These are phyloP conservation scores for Verasper variegatus DNA, from an alignment of 2,113 vertebrate species.

Conservation along the genomic window DNA sequence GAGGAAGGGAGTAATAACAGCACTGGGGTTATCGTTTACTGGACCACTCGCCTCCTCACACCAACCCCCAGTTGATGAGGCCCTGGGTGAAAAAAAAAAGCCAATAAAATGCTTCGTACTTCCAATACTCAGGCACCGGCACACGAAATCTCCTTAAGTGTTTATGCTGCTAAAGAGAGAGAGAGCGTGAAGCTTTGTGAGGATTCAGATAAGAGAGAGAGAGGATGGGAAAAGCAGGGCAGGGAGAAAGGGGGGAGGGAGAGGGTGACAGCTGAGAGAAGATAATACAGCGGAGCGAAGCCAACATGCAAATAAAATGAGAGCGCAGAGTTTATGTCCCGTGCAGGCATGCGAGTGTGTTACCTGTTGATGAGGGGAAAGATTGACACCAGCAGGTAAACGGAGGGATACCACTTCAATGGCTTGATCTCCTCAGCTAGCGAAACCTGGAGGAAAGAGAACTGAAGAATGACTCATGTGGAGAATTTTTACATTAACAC, in stretches of 20 bases:
- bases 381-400: slow-evolving; percentile 84
- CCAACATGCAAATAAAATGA: slow-evolving; percentile 62
- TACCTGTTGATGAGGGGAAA: slow-evolving; percentile 89
- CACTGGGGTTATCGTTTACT: slow-evolving; percentile 72
- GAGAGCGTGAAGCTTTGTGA: slow-evolving; percentile 41
- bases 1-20: slow-evolving; percentile 64
- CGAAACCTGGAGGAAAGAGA: slow-evolving; percentile 77
- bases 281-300: slow-evolving; percentile 25
- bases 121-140: slow-evolving; percentile 33
- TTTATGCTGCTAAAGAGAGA: slow-evolving; percentile 33
- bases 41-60: slow-evolving; percentile 66
- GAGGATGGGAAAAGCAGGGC: slow-evolving; percentile 15
- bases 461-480: slow-evolving; percentile 15
- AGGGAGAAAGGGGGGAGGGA: neutral
- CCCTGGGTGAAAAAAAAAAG: slow-evolving; percentile 64
- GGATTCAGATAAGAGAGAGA: slow-evolving; percentile 65
- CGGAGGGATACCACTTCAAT: slow-evolving; percentile 84
- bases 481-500: slow-evolving; percentile 22
- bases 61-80: slow-evolving; percentile 56
- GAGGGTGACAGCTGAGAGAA: slow-evolving; percentile 7
- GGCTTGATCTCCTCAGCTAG: slow-evolving; percentile 83
- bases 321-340: slow-evolving; percentile 15
- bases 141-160: slow-evolving; percentile 24
- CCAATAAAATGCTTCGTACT: slow-evolving; percentile 63
- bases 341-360: slow-evolving; percentile 10